Conservation (phyloP, 2,888 invertebrate species). For the Galerucella calmariensis region DNA sequence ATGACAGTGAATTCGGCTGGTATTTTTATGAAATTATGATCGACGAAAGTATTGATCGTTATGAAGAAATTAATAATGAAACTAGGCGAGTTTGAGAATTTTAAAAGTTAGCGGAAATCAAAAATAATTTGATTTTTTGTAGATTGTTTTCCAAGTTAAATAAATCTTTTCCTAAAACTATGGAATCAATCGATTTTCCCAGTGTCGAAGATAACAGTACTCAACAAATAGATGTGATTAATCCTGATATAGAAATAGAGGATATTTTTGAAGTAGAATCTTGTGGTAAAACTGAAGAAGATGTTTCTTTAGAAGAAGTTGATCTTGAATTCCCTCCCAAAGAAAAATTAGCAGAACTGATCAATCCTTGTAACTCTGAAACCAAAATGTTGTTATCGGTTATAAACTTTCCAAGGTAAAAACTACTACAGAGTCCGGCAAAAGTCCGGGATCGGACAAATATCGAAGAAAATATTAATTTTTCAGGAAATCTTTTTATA, state of each 20-base stretch:
- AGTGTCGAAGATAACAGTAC: slow-evolving; percentile 20
- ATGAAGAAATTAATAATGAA: slow-evolving; percentile 39
- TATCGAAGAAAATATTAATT: no score
- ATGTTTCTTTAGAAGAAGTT: slow-evolving; percentile 24
- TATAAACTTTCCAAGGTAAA: slow-evolving; percentile 39
- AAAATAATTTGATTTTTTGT: not conserved
- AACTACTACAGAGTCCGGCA: not conserved
- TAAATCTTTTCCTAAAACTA: slow-evolving; percentile 22
- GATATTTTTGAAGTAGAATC: slow-evolving; percentile 33
- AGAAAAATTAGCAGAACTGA: slow-evolving; percentile 50
- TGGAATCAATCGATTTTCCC: slow-evolving; percentile 31
- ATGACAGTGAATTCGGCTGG: slow-evolving; percentile 58
- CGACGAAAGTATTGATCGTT: slow-evolving; percentile 43
- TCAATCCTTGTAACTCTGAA: slow-evolving; percentile 53
- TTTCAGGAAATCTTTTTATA: no score
- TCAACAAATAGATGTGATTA: slow-evolving; percentile 29
- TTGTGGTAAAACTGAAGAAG: not conserved
- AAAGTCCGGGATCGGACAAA: no score
- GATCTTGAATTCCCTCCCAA: slow-evolving; percentile 47
- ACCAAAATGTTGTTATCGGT: slow-evolving; percentile 52
- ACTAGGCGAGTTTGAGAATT: slow-evolving; percentile 30
- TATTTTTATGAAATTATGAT: slow-evolving; percentile 50
- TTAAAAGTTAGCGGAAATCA: not conserved
- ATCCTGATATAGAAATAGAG: slow-evolving; percentile 40
- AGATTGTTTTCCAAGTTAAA: slow-evolving; percentile 25